Percentiles rank a stretch among this genome's conserved stretches.
Conservation (phyloP, 2,888 invertebrate species). For the Hoplodrina ambigua region DNA sequence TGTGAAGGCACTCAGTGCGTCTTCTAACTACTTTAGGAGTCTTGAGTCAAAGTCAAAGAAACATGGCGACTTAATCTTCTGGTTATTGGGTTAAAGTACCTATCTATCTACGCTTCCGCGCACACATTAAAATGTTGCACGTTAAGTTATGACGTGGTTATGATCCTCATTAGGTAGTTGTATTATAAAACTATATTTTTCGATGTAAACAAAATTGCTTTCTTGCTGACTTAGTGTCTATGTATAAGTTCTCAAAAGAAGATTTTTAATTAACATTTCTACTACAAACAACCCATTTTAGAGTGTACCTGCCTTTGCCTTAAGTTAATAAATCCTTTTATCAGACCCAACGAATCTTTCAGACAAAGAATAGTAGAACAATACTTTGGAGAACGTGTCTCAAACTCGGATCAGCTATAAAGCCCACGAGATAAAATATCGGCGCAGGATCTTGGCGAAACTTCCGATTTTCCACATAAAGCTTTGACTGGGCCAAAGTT, state of each 20-base stretch:
- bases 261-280: background rate
- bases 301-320: background rate
- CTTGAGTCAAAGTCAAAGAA: constrained; percentile 7
- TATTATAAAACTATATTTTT: background rate
- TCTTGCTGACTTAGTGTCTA: background rate
- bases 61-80: background rate
- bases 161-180: background rate
- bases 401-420: constrained; percentile 57
- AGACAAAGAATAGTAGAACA: constrained; percentile 37
- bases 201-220: background rate
- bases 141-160: background rate
- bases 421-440: constrained; percentile 64
- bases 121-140: background rate
- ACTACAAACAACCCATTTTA: background rate
- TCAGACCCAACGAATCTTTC: constrained; percentile 12
- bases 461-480: constrained; percentile 66
- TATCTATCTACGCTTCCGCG: background rate
- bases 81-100: background rate
- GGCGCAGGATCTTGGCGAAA: constrained; percentile 54
- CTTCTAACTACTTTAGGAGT: constrained; percentile 16
- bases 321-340: constrained; percentile 32
- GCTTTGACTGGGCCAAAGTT: constrained; percentile 66
- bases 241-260: background rate
- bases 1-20: constrained; percentile 9
- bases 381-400: constrained; percentile 29